A percentile compares a stretch with the other conserved stretches of the same genome.
Conservation (phyloP, 2,888 invertebrate species). For the Cactoblastis cactorum region DNA sequence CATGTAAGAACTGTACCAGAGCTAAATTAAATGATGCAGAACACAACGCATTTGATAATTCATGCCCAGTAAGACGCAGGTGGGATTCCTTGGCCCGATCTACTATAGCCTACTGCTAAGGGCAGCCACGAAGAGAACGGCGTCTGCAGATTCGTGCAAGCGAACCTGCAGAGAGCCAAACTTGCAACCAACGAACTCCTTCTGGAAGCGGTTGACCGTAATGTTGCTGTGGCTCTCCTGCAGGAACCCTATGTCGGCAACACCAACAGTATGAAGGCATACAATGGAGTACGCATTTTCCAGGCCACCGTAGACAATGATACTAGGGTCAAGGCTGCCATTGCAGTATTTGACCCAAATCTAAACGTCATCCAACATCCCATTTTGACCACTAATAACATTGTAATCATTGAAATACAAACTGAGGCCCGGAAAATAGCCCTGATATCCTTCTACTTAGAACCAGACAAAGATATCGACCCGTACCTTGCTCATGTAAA, state of each 20-base stretch:
- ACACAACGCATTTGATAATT: constrained; percentile 18
- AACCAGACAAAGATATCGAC: not conserved
- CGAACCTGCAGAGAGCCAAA: not conserved
- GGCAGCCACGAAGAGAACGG: not conserved
- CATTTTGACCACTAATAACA: constrained; percentile 17
- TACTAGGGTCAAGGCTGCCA: constrained; percentile 9
- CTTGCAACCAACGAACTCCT: not conserved
- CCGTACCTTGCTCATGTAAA: constrained; percentile 15
- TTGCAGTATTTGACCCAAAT: constrained; percentile 14
- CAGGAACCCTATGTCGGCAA: not conserved
- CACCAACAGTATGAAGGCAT: not conserved
- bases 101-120: constrained; percentile 19
- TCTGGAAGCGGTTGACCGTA: not conserved
- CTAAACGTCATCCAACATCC: constrained; percentile 14
- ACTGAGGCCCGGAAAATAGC: constrained; percentile 2
- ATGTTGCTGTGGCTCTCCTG: not conserved
- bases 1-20: not conserved
- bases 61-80: constrained; percentile 10
- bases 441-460: not conserved
- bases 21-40: not conserved
- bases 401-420: constrained; percentile 1
- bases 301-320: not conserved
- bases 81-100: constrained; percentile 21
- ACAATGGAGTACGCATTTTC: not conserved
- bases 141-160: not conserved